Evolutionary conservation across 2,888 invertebrate genomes (phyloP), one percentile per base, ranked within the genome.

Genomic region (Venustoraphidia nigricollis): DNA sequence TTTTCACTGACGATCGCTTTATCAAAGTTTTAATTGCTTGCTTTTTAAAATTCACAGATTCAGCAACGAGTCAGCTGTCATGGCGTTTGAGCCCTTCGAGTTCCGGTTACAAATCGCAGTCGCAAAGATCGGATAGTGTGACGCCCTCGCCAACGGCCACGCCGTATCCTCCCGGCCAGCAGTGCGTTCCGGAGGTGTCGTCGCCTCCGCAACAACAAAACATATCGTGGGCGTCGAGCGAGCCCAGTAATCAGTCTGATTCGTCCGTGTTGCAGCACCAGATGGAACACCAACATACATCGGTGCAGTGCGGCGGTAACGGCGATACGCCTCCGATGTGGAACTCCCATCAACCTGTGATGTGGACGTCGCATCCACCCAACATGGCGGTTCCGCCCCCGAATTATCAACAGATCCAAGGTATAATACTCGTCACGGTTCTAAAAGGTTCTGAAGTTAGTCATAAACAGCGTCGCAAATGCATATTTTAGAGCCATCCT

Each of bases 51-150:
- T 46, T 53, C 53, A 14, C 56, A 76, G 77, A 77, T 67, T 77
- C 77, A 27, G 73, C 71, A 48, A 73, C 75, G 45, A 76, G 75
- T 61, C 35, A 42, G n/a, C 64, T 66, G 55, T 73, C 74, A 52
- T 83, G 83, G 70, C 73, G 83, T 1, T 60, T 83, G 44, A 83
- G 83, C 48, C 83, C 84, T 0, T 81, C 82, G 10, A 83, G 82
- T 60, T 83, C 83, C 0, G 84, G 84, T 0, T 84, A 84, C 66
- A 83, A 83, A 64, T 83, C 83, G 1, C 78, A 82, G 57, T 81
- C 81, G 45, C 73, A 81, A 53, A 71, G 82, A 45, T 82, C 82
- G 2, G 84, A 83, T 62, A 83, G 83, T n/a, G 77, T 83, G 51
- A 83, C 83, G 13, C 83, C 84, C 0, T 84, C 84, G 36, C 84